Evolutionary conservation across 2,113 vertebrate genomes (phyloP).

Genomic region (western clawed frog (Xenopus tropicalis)): UCB_Xtro_10.0 CM004446.2:136957001-136957500

Average conservation of each 20-base stretch:
- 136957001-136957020: no score
- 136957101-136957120: no score
- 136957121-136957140: no score
- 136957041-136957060: no score
- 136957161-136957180: no score
- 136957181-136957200: neutral
- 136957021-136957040: no score
- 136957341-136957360: slow-evolving; percentile 5
- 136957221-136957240: slow-evolving; percentile 11
- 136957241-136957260: slow-evolving; percentile 2
- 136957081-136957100: no score
- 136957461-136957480: no score
- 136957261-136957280: slow-evolving; percentile 10
- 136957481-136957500: no score
- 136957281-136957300: slow-evolving; percentile 33
- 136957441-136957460: no score
- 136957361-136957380: slow-evolving; percentile 16
- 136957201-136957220: slow-evolving; percentile 10
- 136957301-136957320: slow-evolving; percentile 3
- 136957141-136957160: no score
- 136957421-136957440: neutral
- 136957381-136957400: neutral
- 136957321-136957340: slow-evolving; percentile 25
- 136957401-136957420: neutral
- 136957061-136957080: no score